Percentiles rank a stretch among this genome's conserved stretches.
Evolutionary conservation across 2,797 vertebrate species (phyloP).

Genomic region (Argya squamiceps): DNA sequence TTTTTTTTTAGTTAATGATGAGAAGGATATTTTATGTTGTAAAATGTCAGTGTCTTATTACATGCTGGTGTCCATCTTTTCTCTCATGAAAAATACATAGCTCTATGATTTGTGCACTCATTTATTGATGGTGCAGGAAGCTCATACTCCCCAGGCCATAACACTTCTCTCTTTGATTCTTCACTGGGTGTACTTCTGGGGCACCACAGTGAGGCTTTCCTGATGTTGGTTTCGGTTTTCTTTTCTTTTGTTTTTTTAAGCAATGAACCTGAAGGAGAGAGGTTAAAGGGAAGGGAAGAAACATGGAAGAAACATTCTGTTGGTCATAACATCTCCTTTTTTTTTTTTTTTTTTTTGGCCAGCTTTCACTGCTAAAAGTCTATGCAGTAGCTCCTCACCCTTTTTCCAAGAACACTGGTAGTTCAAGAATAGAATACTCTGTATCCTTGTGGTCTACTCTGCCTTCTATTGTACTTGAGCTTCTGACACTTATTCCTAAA

Average conservation of each 20-base stretch:
- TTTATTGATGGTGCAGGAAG: conserved; percentile 1
- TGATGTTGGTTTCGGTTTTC: background rate
- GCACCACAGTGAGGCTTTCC: background rate
- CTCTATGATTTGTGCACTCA: background rate
- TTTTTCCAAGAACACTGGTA: background rate
- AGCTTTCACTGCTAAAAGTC: background rate
- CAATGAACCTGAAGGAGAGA: background rate
- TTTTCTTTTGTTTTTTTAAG: background rate
- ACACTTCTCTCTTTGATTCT: background rate
- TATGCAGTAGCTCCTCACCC: background rate
- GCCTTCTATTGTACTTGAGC: background rate
- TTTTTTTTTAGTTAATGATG: background rate
- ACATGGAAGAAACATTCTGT: background rate
- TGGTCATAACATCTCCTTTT: background rate
- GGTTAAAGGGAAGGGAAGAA: background rate
- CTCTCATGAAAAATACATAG: conserved; percentile 29
- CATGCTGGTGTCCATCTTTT: background rate
- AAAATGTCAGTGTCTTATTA: background rate
- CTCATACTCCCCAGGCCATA: background rate
- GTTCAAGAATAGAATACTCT: background rate
- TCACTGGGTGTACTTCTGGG: background rate
- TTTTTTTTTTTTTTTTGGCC: background rate
- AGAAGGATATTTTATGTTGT: background rate
- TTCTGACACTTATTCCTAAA: background rate
- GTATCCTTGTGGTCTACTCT: background rate